Percentiles rank a stretch among this genome's conserved stretches.
Evolutionary conservation across 1,140 invertebrate genomes (phyloP).

Genomic region (Adoxophyes honmai): DNA sequence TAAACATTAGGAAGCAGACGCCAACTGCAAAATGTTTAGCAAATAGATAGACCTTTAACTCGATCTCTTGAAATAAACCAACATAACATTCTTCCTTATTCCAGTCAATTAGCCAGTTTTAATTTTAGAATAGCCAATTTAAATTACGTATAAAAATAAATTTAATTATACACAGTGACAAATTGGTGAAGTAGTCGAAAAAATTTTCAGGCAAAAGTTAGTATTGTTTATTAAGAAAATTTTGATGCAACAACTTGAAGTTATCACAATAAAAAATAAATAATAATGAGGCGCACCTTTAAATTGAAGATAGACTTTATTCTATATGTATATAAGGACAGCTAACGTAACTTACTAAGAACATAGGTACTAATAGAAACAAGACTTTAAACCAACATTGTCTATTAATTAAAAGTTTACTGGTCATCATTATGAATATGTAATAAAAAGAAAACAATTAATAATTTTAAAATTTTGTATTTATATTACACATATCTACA

Average conservation of each 20-base stretch:
- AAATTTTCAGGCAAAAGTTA: constrained; percentile 67
- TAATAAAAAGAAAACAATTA: constrained; percentile 67
- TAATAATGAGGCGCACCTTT: constrained; percentile 66
- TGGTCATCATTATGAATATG: constrained; percentile 61
- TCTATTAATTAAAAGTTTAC: constrained; percentile 55
- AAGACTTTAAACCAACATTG: constrained; percentile 62
- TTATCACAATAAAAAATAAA: constrained; percentile 71
- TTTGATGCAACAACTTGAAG: constrained; percentile 71
- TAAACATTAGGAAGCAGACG: no score
- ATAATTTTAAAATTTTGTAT: constrained; percentile 78
- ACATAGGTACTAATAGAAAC: constrained; percentile 68
- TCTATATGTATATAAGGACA: constrained; percentile 59
- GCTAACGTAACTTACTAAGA: constrained; percentile 71
- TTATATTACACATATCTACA: constrained; percentile 77
- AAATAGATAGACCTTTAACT: no score
- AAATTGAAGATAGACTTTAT: constrained; percentile 51
- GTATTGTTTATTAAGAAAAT: constrained; percentile 72
- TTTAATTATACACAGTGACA: neutral
- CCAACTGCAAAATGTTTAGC: no score
- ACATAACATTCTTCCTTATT: no score
- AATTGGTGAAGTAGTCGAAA: constrained; percentile 38
- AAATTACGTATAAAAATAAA: no score
- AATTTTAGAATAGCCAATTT: no score
- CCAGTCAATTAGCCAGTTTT: no score
- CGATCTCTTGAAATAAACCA: no score